Percentiles rank a stretch among this genome's conserved stretches.
Conservation (phyloP, 2,888 invertebrate genomes). For the Mesoligia furuncula region DNA sequence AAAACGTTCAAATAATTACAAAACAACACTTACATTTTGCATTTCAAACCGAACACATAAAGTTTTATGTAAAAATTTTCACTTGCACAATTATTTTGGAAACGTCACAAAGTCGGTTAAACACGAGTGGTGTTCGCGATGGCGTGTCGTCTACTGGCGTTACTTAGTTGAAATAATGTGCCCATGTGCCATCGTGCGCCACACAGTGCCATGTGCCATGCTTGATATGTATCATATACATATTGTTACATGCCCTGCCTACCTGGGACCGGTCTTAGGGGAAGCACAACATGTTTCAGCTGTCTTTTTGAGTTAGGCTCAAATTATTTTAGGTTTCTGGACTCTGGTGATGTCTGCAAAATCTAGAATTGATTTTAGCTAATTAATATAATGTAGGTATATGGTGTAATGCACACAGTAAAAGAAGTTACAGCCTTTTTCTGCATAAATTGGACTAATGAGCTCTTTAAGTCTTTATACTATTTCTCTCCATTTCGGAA, state of each 20-base stretch:
- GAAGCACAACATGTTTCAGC: not conserved
- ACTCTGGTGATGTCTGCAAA: not conserved
- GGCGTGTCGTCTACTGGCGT: constrained; percentile 2
- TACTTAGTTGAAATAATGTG: not conserved
- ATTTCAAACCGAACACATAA: not conserved
- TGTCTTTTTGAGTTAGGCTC: not conserved
- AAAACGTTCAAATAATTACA: not conserved
- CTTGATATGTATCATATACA: constrained; percentile 5
- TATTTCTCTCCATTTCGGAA: too few relatives aligned
- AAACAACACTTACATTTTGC: constrained; percentile 38
- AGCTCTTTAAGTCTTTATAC: too few relatives aligned
- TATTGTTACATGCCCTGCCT: not conserved
- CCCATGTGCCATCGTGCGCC: not conserved
- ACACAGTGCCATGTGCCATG: not conserved
- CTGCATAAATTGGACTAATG: too few relatives aligned
- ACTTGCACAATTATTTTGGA: constrained; percentile 16
- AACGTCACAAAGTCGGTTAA: not conserved
- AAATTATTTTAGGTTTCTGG: not conserved
- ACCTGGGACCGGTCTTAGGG: constrained; percentile 1
- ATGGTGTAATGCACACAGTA: too few relatives aligned
- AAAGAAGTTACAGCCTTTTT: too few relatives aligned
- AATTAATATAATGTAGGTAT: too few relatives aligned
- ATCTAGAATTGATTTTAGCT: too few relatives aligned
- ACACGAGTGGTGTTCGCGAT: constrained; percentile 13
- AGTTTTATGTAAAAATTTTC: constrained; percentile 15